These are phyloP conservation scores for Sebastolobus altivelis DNA, from an alignment of 2,797 vertebrate genomes.

Conservation along the genomic window DNA sequence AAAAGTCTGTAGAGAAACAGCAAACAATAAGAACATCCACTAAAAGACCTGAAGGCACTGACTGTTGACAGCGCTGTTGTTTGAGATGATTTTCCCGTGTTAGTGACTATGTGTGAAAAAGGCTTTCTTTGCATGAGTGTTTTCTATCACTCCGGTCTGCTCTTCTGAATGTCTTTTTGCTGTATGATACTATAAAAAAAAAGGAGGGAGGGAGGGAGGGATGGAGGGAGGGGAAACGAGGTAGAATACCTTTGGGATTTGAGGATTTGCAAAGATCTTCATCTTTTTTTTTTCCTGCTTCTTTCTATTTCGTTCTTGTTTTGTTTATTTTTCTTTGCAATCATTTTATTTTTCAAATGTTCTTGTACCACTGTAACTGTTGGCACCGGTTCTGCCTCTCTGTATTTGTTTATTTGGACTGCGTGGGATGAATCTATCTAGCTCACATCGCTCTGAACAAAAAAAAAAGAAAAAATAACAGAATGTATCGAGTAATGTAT, in stretches of 20 bases:
- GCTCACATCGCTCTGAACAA: conserved; percentile 72
- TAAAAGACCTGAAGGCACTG: conserved; percentile 89
- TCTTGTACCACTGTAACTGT: conserved; percentile 81
- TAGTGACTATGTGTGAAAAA: conserved; percentile 80
- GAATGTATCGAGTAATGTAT: conserved; percentile 81
- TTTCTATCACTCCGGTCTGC: conserved; percentile 80
- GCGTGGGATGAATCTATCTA: conserved; percentile 83
- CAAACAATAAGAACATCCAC: conserved; percentile 74
- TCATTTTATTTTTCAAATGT: conserved; percentile 67
- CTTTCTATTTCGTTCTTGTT: conserved; percentile 57
- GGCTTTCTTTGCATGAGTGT: conserved; percentile 91
- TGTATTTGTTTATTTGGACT: conserved; percentile 87
- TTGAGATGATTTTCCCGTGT: conserved; percentile 77
- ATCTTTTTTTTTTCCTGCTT: conserved; percentile 54
- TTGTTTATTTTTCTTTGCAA: conserved; percentile 63
- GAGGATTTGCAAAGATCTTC: conserved; percentile 53
- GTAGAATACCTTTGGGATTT: conserved; percentile 53
- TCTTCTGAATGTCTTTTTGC: conserved; percentile 84
- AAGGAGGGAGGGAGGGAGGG: background rate
- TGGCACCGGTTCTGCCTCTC: conserved; percentile 81
- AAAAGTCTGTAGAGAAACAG: conserved; percentile 71
- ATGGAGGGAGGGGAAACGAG: conserved; percentile 19
- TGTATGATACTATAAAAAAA: conserved; percentile 64
- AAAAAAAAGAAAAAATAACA: conserved; percentile 25
- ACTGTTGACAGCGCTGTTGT: conserved; percentile 88